Percentiles rank a stretch among this genome's conserved stretches.
These are phyloP conservation scores for Brachylomia viminalis DNA, from an alignment of 2,888 invertebrate genomes.

Conservation along the genomic window DNA sequence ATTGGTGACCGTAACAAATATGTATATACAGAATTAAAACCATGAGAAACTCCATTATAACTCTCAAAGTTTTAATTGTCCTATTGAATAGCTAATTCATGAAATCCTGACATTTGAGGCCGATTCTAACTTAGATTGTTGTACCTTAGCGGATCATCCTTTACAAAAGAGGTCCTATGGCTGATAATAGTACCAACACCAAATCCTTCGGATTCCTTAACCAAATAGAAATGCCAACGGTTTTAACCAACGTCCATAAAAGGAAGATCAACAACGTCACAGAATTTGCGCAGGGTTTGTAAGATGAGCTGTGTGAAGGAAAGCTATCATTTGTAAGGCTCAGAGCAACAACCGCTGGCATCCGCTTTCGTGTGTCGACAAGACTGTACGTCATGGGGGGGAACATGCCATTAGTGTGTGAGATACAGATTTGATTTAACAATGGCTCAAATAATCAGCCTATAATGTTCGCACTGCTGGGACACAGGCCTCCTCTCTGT, in stretches of 20 bases:
- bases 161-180: background rate
- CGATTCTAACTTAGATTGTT: too few species aligned
- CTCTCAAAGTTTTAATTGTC: too few species aligned
- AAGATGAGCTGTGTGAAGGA: conserved; percentile 37
- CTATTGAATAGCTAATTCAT: too few species aligned
- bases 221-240: background rate
- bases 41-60: too few species aligned
- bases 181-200: background rate
- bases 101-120: too few species aligned
- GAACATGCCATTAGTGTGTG: conserved; percentile 57
- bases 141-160: too few species aligned
- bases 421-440: conserved; percentile 56
- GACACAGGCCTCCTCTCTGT: too few species aligned
- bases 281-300: conserved; percentile 50
- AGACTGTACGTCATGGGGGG: conserved; percentile 59
- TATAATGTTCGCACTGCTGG: too few species aligned
- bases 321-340: conserved; percentile 76
- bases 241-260: conserved; percentile 14
- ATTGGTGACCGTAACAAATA: too few species aligned
- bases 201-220: background rate
- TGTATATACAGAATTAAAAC: too few species aligned
- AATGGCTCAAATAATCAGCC: background rate
- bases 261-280: conserved; percentile 25
- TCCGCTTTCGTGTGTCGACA: conserved; percentile 70
- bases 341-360: conserved; percentile 65